phyloP scores from a whole-genome alignment of 2,797 vertebrate species.

The Xenopus petersii region DNA sequence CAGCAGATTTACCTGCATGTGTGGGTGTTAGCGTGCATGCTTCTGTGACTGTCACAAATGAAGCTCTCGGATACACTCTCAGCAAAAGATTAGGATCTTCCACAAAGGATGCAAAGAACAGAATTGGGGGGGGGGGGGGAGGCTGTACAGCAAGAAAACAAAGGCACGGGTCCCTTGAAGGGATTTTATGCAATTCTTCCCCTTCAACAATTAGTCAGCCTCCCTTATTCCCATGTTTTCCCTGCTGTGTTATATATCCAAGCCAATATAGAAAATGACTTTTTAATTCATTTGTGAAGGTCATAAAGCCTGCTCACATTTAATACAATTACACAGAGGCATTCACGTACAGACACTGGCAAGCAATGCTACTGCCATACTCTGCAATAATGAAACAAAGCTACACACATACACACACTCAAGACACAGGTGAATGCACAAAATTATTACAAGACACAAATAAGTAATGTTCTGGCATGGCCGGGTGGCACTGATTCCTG shows the following conservation, averaged over 20 bases:
- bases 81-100: conserved; percentile 58
- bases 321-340: conserved; percentile 7
- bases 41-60: conserved; percentile 77
- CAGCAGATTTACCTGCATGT: conserved; percentile 79
- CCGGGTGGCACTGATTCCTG: too few species aligned
- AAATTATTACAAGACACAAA: not conserved
- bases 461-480: too few species aligned
- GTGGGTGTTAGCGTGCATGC: conserved; percentile 69
- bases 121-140: conserved; percentile 36
- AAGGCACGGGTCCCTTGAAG: conserved; percentile 16
- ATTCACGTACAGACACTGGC: not conserved
- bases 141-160: not conserved
- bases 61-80: conserved; percentile 71
- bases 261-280: conserved; percentile 26
- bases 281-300: conserved; percentile 31
- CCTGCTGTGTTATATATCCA: conserved; percentile 25
- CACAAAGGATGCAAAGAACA: conserved; percentile 46
- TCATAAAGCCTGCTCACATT: conserved; percentile 8
- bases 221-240: conserved; percentile 11
- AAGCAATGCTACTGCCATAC: not conserved
- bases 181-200: conserved; percentile 3
- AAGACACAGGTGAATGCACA: not conserved
- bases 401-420: too few species aligned
- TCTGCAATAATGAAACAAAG: not conserved
- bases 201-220: conserved; percentile 7